Evolutionary conservation across 2,888 invertebrate species (phyloP), one percentile per base, ranked within the genome.

Genomic region (Lepidocyrtinus sp.): DNA sequence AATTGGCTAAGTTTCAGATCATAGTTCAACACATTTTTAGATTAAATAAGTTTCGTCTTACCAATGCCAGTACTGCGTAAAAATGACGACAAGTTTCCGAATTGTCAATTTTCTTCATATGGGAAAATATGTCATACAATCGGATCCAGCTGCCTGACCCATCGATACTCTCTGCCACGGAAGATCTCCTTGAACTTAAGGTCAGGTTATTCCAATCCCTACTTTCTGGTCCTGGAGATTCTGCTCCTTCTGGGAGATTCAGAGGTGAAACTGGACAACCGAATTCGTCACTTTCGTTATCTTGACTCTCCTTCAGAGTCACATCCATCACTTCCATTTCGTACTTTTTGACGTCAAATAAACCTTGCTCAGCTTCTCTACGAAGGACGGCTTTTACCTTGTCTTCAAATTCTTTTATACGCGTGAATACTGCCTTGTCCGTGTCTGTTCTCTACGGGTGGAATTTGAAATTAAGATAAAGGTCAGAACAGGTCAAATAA

Each of bases 11-110:
- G n/a, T n/a, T n/a, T n/a, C n/a, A n/a, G n/a, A n/a, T n/a, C n/a
- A n/a, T n/a, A n/a, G n/a, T n/a, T n/a, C n/a, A n/a, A n/a, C n/a
- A n/a, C n/a, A n/a, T n/a, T n/a, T n/a, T n/a, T n/a, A n/a, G n/a
- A n/a, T n/a, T n/a, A n/a, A n/a, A n/a, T n/a, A n/a, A n/a, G n/a
- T n/a, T n/a, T 21, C 17, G 46, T 24, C 76, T 79, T 83, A 86
- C 86, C 83, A 86, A 61, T 7, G 82, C 86, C n/a, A 86, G 82
- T 1, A 86, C 84, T 2, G 86, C 86, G 62, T 85, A 86, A 71
- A 86, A 86, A 21, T 78, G 76, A 0, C 86, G 79, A 26, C 84
- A 84, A 26, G 84, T 84, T 84, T 86, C 86, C 1, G 82, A 83
- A 19, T 78, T 72, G 22, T 86, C 83, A 63, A 85, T 69, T 62